Evolutionary conservation across 2,888 invertebrate species (phyloP), one percentile per base, ranked within the genome.

Genomic region (Lochmaea capreae): DNA sequence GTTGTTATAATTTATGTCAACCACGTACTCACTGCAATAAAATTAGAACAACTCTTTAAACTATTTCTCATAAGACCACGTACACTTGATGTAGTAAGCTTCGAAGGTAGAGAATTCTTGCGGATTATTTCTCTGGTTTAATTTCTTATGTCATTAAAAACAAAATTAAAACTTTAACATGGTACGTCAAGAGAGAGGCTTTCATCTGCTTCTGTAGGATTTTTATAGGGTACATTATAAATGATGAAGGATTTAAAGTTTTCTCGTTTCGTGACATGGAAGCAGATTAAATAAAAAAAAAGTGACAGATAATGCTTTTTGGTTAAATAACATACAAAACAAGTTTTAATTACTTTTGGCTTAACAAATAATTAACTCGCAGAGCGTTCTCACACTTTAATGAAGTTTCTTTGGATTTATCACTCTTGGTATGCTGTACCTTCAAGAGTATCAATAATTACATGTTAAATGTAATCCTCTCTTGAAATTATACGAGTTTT

Each of bases 191-290:
- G 72, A 66, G 69, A 66, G 68, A 68, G 66, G 67, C 66, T 66
- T 73, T 67, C 67, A 63, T 73, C 75, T 70, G 68, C 69, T 70
- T 71, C 70, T 65, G 73, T 42, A 46, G 66, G 75, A 73, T 73
- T 75, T 75, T 75, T 75, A 75, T 73, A 52, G 69, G 70, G 72
- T 72, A 72, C 72, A 62, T 76, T 73, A 78, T 79, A 79, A 80
- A 80, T 77, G 78, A 79, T 77, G 75, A 75, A 78, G 81, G 81
- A 80, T 81, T 80, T 79, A 78, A 80, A 81, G 78, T 81, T 79
- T 78, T 66, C 78, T 77, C 78, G 76, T 79, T 78, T 77, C 77
- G 69, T 72, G 76, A 78, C 77, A 78, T 57, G 75, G 71, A 73
- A 78, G 76, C 71, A 77, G 79, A 79, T 79, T 79, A 79, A 79